These are phyloP conservation scores for Griposia aprilina DNA, from an alignment of 2,888 invertebrate species.

Conservation along the genomic window DNA sequence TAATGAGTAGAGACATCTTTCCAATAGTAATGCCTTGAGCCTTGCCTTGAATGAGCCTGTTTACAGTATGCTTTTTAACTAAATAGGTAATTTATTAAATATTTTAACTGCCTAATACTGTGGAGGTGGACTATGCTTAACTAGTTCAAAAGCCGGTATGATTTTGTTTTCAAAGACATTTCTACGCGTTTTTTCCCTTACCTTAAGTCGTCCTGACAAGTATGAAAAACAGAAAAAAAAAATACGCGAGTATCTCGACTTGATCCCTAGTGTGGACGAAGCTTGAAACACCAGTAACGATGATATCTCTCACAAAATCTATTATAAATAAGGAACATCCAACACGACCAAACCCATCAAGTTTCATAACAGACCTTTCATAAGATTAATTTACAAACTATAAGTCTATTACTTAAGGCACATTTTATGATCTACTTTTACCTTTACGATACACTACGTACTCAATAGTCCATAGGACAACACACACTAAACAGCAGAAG, in stretches of 20 bases:
- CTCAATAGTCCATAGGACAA: conserved; percentile 92
- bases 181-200: no score
- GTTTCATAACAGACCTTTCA: conserved; percentile 5
- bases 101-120: no score
- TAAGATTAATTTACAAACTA: conserved; percentile 15
- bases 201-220: not conserved
- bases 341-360: not conserved
- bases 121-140: no score
- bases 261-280: not conserved
- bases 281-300: not conserved
- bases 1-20: no score
- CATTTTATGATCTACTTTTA: conserved; percentile 49
- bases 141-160: no score
- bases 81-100: no score
- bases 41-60: no score
- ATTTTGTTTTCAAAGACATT: no score
- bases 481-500: conserved; percentile 92
- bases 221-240: not conserved
- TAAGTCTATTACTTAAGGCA: conserved; percentile 23
- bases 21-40: no score
- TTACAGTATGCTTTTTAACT: no score
- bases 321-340: conserved; percentile 11
- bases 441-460: conserved; percentile 60
- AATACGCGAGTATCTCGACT: not conserved
- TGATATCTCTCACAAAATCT: no score